phyloP scores from a whole-genome alignment of 2,888 invertebrate genomes.

The Lithophane socia region DNA sequence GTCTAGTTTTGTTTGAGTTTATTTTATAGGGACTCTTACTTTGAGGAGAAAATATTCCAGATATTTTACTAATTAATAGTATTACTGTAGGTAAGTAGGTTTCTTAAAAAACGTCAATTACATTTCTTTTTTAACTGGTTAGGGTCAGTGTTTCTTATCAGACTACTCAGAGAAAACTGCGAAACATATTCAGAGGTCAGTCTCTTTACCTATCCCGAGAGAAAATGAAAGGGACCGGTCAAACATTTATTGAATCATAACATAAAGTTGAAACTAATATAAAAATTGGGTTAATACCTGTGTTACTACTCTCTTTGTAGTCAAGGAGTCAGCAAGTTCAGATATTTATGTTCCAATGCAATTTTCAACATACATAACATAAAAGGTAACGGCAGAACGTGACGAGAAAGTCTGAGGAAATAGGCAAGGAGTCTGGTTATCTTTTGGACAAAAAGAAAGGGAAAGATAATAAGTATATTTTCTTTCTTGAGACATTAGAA shows the following conservation, averaged over 20 bases:
- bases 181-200: too few species aligned
- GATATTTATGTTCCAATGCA: slow-evolving; percentile 51
- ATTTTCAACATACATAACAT: slow-evolving; percentile 45
- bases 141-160: too few species aligned
- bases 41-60: too few species aligned
- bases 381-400: slow-evolving; percentile 52
- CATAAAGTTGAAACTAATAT: slow-evolving; percentile 40
- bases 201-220: neutral
- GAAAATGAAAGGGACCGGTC: neutral
- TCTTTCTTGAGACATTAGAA: neutral
- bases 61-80: too few species aligned
- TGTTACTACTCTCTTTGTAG: slow-evolving; percentile 15
- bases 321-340: slow-evolving; percentile 37
- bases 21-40: too few species aligned
- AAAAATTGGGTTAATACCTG: slow-evolving; percentile 38
- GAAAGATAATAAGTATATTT: neutral
- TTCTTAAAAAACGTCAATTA: too few species aligned
- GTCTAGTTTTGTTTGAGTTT: too few species aligned
- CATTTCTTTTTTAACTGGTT: too few species aligned
- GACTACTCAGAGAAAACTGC: too few species aligned
- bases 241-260: slow-evolving; percentile 36
- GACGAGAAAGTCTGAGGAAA: slow-evolving; percentile 40
- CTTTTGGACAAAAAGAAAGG: neutral
- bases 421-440: slow-evolving; percentile 8
- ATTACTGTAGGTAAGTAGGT: too few species aligned